Evolutionary conservation across 2,888 invertebrate species (phyloP).

Genomic region (Caenorhabditis zanzibari): DNA sequence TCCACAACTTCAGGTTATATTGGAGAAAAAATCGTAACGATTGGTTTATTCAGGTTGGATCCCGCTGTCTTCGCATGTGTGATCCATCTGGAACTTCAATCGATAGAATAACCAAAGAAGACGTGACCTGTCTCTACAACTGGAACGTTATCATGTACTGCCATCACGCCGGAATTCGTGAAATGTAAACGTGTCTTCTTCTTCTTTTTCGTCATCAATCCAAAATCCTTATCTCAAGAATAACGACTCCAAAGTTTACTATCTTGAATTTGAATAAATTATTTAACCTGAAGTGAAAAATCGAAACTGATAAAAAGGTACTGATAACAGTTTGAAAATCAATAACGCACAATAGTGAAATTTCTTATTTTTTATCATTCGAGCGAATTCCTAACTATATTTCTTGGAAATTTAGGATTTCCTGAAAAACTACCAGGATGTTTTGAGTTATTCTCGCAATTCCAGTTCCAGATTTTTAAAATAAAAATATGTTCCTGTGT

Average conservation of each 20-base stretch:
- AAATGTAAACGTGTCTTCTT: slow-evolving; percentile 72
- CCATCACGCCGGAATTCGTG: slow-evolving; percentile 81
- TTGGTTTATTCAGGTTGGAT: slow-evolving; percentile 76
- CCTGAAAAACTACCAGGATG: too few species aligned
- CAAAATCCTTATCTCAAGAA: neutral
- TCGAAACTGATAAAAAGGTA: too few species aligned
- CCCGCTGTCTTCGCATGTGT: slow-evolving; percentile 80
- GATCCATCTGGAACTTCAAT: slow-evolving; percentile 80
- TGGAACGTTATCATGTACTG: slow-evolving; percentile 83
- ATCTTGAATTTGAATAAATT: too few species aligned
- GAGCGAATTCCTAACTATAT: too few species aligned
- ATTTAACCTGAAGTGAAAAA: too few species aligned
- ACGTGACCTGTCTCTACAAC: slow-evolving; percentile 81
- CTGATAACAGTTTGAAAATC: too few species aligned
- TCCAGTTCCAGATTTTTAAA: too few species aligned
- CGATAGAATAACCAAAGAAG: slow-evolving; percentile 80
- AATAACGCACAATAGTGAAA: too few species aligned
- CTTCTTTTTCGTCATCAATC: neutral
- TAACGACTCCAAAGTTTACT: neutral
- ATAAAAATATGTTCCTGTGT: too few species aligned
- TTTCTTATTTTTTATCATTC: too few species aligned
- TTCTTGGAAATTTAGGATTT: too few species aligned
- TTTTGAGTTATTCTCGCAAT: too few species aligned
- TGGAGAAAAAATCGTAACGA: neutral
- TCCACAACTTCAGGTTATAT: slow-evolving; percentile 76